Base-by-base conservation (phyloP, 2,113 vertebrate genomes). In the Oreochromis spilurus region DNA sequence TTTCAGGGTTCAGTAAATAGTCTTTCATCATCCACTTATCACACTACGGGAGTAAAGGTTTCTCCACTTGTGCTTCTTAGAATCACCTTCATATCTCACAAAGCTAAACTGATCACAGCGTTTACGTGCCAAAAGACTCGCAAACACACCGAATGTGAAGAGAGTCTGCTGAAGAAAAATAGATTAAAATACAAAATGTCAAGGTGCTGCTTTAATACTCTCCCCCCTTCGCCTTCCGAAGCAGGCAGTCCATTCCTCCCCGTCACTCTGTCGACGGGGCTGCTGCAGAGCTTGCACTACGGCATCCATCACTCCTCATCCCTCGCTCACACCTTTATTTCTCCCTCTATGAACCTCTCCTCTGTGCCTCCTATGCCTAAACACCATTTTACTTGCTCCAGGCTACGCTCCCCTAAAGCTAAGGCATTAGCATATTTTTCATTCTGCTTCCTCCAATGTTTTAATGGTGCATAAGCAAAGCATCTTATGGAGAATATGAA, bases 111-210 rank as follows among this genome's bases (percentile, higher is more conserved):
- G 54, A 90, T 91, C 84, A n/a, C 83, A 55, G 67, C 54, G 67
- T 62, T 84, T 40, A 84, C n/a, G 50, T 40, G 38, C 40, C 54
- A 9, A 87, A 87, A 87, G 86, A 62, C 31, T 79, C n/a, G 40
- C 2, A 29, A 82, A 67, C 43, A 58, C 62, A 43, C 2, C n/a
- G 26, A 57, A 87, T 21, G 60, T 60, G 86, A 88, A 14, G 45
- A 89, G 70, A 9, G 36, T 7, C 83, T 52, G 72, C 78, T n/a
- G 29, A 9, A 72, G 13, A 82, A 86, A 80, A 93, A 86, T n/a
- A 78, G 55, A 87, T 88, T 77, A 87, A 82, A 94, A 90, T 81
- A 87, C 55, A 89, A 94, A 91, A 89, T 89, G 92, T 92, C 91
- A 91, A 87, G 82, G 85, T 88, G 90, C 57, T 50, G 45, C 70